These are phyloP conservation scores for Acrossocheilus fasciatus DNA, from an alignment of 2,797 vertebrate genomes.

Conservation along the genomic window DNA sequence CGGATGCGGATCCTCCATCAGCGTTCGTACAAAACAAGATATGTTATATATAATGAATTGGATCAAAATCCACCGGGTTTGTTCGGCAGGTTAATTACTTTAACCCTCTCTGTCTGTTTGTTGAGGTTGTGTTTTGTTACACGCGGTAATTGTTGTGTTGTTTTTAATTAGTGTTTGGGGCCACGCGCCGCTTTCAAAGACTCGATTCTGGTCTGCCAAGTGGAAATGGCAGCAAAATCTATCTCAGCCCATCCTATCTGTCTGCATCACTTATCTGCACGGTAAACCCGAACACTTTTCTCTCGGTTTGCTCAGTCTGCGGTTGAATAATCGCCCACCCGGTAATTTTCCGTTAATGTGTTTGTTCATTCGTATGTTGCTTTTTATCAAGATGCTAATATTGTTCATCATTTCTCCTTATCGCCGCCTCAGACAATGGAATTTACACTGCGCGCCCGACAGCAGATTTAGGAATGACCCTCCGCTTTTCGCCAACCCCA, in stretches of 20 bases:
- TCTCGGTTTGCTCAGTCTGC: slow-evolving; percentile 70
- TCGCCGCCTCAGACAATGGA: slow-evolving; percentile 77
- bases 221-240: slow-evolving; percentile 69
- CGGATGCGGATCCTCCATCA: slow-evolving; percentile 53
- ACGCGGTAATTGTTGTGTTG: slow-evolving; percentile 56
- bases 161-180: slow-evolving; percentile 62
- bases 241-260: slow-evolving; percentile 61
- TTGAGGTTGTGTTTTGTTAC: slow-evolving; percentile 72
- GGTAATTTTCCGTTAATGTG: slow-evolving; percentile 59
- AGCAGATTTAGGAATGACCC: slow-evolving; percentile 77
- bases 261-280: slow-evolving; percentile 72
- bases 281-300: slow-evolving; percentile 40
- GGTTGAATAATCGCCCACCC: slow-evolving; percentile 73
- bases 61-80: slow-evolving; percentile 75
- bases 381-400: slow-evolving; percentile 79
- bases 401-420: slow-evolving; percentile 84
- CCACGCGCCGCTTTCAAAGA: slow-evolving; percentile 24
- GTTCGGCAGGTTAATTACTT: slow-evolving; percentile 82
- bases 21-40: slow-evolving; percentile 55
- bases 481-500: slow-evolving; percentile 69
- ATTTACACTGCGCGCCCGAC: slow-evolving; percentile 74
- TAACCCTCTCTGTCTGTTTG: slow-evolving; percentile 78
- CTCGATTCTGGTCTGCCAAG: slow-evolving; percentile 71
- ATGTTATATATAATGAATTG: slow-evolving; percentile 74
- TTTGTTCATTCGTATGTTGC: slow-evolving; percentile 71